Evolutionary conservation across 1,140 invertebrate species (phyloP).

Genomic region (Pteromalus puparum): DNA sequence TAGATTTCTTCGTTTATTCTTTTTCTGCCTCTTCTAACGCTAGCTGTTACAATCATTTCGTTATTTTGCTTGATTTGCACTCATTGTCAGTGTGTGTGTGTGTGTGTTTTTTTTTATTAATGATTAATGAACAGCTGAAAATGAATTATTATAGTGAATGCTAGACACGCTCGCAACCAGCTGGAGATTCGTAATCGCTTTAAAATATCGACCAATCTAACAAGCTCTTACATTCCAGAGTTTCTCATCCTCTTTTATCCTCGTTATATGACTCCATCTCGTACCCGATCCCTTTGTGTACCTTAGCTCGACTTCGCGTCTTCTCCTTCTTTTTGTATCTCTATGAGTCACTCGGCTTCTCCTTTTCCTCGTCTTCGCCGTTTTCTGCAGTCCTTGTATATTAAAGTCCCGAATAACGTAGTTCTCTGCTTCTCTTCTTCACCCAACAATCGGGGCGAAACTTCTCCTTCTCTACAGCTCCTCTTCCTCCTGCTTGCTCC

Average conservation of each 20-base stretch:
- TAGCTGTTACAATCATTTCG: too few species aligned
- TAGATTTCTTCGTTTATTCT: neutral
- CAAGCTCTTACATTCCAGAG: neutral
- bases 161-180: too few species aligned
- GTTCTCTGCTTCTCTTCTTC: neutral
- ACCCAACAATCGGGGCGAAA: neutral
- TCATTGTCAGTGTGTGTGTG: too few species aligned
- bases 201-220: neutral
- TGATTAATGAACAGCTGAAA: too few species aligned
- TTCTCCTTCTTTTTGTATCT: slow-evolving; percentile 4
- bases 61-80: too few species aligned
- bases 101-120: too few species aligned
- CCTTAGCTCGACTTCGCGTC: neutral
- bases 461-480: neutral
- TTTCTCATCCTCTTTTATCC: neutral
- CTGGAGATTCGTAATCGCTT: too few species aligned
- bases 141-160: too few species aligned
- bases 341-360: slow-evolving; percentile 26
- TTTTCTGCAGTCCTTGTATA: neutral
- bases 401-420: slow-evolving; percentile 18
- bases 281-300: slow-evolving; percentile 11
- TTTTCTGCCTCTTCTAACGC: neutral
- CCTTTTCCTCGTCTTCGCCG: slow-evolving; percentile 1
- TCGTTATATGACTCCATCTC: slow-evolving; percentile 22
- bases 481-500: neutral